Evolutionary conservation across 2,797 vertebrate genomes (phyloP).

Genomic region (Sciurus vulgaris): DNA sequence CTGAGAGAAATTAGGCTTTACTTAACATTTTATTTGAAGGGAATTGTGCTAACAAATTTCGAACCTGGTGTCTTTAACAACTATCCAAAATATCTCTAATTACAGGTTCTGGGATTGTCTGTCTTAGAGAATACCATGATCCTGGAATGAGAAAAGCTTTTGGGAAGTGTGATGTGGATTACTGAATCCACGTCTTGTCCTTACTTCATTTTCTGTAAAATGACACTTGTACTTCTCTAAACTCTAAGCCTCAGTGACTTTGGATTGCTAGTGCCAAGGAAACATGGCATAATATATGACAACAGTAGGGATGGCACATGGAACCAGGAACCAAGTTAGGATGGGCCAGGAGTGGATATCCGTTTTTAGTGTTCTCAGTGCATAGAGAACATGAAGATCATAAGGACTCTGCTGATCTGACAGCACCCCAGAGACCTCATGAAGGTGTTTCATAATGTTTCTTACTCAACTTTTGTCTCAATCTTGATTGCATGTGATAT

Average conservation of each 20-base stretch:
- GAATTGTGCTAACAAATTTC: not conserved
- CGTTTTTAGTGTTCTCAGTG: not conserved
- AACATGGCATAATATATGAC: not conserved
- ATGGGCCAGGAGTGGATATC: not conserved
- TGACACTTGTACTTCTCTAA: not conserved
- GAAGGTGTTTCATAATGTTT: not conserved
- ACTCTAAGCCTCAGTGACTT: not conserved
- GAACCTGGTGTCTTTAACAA: not conserved
- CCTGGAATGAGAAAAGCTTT: not conserved
- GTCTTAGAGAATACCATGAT: not conserved
- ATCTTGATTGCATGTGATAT: not conserved
- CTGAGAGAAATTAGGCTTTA: not conserved
- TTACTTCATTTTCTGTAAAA: not conserved
- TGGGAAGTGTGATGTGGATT: not conserved
- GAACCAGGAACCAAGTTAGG: not conserved
- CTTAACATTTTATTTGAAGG: not conserved
- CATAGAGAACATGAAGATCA: not conserved
- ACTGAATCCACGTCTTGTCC: not conserved
- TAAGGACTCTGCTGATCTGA: not conserved
- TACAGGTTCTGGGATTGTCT: not conserved
- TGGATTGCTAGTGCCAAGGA: not conserved
- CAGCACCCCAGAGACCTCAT: not conserved
- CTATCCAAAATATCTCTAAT: constrained; percentile 18
- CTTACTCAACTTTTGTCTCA: not conserved
- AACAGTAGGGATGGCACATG: not conserved